These are phyloP conservation scores for Echinarachnius parma DNA, from an alignment of 53 echinoderm and acorn worm genomes.

Conservation along the genomic window DNA sequence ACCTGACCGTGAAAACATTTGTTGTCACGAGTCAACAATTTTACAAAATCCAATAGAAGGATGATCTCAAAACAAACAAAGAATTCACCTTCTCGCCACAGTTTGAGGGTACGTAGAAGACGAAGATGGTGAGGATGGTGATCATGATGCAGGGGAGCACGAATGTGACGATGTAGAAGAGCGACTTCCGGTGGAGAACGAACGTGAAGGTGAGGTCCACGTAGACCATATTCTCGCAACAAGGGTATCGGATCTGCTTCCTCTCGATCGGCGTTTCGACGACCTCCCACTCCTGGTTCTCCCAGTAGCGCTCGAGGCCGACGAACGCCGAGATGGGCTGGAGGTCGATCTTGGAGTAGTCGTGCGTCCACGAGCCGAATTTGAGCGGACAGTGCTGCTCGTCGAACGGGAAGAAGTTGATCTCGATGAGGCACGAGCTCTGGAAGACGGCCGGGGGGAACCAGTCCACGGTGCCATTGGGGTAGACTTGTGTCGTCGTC, in stretches of 20 bases:
- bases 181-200: constrained; percentile 85
- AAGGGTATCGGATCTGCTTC: constrained; percentile 78
- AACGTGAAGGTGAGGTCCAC: constrained; percentile 90
- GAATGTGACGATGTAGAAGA: constrained; percentile 93
- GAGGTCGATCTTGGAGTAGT: constrained; percentile 83
- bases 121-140: constrained; percentile 80
- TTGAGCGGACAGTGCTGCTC: constrained; percentile 83
- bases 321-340: constrained; percentile 62
- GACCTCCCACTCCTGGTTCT: constrained; percentile 90
- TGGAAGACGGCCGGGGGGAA: constrained; percentile 84
- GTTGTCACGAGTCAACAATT: too few species aligned
- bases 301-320: constrained; percentile 72
- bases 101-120: constrained; percentile 90
- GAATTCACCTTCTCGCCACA: constrained; percentile 85
- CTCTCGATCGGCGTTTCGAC: constrained; percentile 82
- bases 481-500: constrained; percentile 71
- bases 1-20: too few species aligned
- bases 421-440: constrained; percentile 82
- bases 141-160: constrained; percentile 89
- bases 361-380: constrained; percentile 96
- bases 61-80: too few species aligned
- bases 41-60: too few species aligned
- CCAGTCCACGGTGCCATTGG: constrained; percentile 84
- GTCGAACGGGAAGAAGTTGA: constrained; percentile 86
- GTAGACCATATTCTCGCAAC: constrained; percentile 64